A percentile compares a stretch with the other conserved stretches of the same genome.
Evolutionary conservation across 1,140 invertebrate species (phyloP).

Genomic region (Ceratina australensis): DNA sequence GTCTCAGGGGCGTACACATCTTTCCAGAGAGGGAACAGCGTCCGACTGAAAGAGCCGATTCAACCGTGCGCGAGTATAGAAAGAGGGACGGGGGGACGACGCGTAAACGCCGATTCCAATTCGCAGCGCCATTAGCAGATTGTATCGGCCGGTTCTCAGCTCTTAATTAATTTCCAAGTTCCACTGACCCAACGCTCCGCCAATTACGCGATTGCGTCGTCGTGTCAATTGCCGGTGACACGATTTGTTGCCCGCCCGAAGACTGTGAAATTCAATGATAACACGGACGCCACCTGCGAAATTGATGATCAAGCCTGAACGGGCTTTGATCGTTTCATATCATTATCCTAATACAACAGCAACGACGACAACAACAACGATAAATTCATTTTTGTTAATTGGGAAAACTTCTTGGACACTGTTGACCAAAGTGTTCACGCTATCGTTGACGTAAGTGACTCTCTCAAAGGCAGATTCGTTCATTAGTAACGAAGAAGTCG

Average conservation of each 20-base stretch:
- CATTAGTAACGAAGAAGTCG: conserved; percentile 42
- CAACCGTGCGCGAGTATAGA: conserved; percentile 43
- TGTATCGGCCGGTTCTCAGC: conserved; percentile 66
- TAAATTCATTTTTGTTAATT: no score
- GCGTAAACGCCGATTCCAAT: conserved; percentile 63
- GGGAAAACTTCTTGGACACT: no score
- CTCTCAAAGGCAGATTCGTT: conserved; percentile 3
- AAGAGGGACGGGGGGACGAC: conserved; percentile 4
- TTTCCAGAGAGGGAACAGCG: conserved; percentile 35
- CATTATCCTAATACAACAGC: no score
- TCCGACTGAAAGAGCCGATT: conserved; percentile 53
- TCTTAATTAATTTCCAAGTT: conserved; percentile 71
- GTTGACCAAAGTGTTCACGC: not conserved
- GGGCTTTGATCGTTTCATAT: conserved; percentile 15
- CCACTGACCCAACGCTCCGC: conserved; percentile 65
- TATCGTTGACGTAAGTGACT: not conserved
- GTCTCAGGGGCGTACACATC: conserved; percentile 34
- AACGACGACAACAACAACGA: no score
- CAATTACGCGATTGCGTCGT: conserved; percentile 64
- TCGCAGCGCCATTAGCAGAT: conserved; percentile 73
- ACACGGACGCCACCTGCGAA: not conserved
- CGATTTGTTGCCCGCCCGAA: conserved; percentile 16
- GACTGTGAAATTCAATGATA: not conserved
- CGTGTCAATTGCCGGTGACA: conserved; percentile 32
- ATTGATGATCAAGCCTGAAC: not conserved